Conservation (phyloP, 1,140 invertebrate species). For the Gryllus bimaculatus region DNA sequence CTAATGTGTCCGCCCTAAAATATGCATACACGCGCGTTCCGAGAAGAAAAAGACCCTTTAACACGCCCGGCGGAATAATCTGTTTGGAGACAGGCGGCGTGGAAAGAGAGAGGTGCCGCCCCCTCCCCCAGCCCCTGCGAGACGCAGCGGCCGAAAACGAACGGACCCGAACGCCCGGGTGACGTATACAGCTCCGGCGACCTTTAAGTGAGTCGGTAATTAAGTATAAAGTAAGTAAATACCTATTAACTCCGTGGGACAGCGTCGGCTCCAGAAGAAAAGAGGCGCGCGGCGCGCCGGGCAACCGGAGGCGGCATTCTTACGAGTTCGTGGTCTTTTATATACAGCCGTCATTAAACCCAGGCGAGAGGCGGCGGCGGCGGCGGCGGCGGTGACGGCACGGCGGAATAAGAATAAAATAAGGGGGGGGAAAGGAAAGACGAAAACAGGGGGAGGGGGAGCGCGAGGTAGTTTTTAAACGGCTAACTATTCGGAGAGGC, state of each 20-base stretch:
- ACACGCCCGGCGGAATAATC: background rate
- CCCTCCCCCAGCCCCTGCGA: no score
- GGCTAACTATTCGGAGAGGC: background rate
- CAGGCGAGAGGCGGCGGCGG: background rate
- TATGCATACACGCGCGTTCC: background rate
- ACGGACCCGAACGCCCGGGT: background rate
- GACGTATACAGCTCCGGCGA: background rate
- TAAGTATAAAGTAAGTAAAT: conserved; percentile 6
- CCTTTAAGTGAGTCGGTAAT: background rate
- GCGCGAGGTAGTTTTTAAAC: background rate
- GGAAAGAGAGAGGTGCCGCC: no score
- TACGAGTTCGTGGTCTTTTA: background rate
- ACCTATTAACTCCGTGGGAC: background rate
- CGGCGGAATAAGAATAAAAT: background rate
- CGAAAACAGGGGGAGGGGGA: background rate
- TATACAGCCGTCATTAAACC: conserved; percentile 1
- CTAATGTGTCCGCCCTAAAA: background rate
- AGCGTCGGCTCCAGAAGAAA: background rate
- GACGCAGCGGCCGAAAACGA: background rate
- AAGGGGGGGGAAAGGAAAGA: background rate
- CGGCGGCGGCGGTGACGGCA: no score
- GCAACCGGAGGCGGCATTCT: background rate
- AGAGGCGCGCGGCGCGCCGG: background rate
- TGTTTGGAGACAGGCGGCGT: background rate
- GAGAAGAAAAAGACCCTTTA: background rate